These are phyloP conservation scores for Virgularia gustaviana DNA, from an alignment of 92 coral and sea anemone genomes.

Conservation along the genomic window DNA sequence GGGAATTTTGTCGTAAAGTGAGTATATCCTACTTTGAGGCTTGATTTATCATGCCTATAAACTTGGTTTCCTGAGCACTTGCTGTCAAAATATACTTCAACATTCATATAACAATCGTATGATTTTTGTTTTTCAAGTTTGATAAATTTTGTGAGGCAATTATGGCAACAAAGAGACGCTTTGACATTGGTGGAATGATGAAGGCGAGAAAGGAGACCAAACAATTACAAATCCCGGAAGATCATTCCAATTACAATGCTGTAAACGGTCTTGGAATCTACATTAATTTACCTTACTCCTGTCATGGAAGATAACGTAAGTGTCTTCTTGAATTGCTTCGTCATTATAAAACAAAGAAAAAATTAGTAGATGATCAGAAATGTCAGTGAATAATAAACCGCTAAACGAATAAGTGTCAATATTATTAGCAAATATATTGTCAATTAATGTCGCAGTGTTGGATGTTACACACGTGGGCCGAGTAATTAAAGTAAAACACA, in stretches of 20 bases:
- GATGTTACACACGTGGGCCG: slow-evolving; percentile 33
- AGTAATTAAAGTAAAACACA: slow-evolving; percentile 25
- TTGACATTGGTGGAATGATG: slow-evolving; percentile 5
- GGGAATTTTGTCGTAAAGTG: slow-evolving; percentile 5
- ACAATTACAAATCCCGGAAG: too few species aligned
- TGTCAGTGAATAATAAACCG: slow-evolving; percentile 22
- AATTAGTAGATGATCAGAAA: slow-evolving; percentile 22
- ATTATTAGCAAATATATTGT: slow-evolving; percentile 29
- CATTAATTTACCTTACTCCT: too few species aligned
- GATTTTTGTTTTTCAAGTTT: slow-evolving; percentile 6
- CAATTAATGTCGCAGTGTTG: slow-evolving; percentile 29
- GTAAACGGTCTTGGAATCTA: too few species aligned
- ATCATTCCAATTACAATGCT: too few species aligned
- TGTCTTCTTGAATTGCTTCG: too few species aligned
- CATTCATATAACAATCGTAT: slow-evolving; percentile 3
- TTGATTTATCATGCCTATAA: background rate
- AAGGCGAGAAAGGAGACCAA: too few species aligned
- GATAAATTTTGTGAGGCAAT: background rate
- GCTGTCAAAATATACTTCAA: background rate
- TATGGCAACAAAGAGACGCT: slow-evolving; percentile 4
- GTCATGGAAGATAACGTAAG: too few species aligned
- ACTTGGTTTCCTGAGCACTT: background rate
- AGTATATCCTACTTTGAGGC: slow-evolving; percentile 7
- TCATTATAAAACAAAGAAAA: too few species aligned
- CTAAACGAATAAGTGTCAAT: background rate